Evolutionary conservation across 1,140 invertebrate genomes (phyloP), one percentile per base, ranked within the genome.

Genomic region (Nephila pilipes): DNA sequence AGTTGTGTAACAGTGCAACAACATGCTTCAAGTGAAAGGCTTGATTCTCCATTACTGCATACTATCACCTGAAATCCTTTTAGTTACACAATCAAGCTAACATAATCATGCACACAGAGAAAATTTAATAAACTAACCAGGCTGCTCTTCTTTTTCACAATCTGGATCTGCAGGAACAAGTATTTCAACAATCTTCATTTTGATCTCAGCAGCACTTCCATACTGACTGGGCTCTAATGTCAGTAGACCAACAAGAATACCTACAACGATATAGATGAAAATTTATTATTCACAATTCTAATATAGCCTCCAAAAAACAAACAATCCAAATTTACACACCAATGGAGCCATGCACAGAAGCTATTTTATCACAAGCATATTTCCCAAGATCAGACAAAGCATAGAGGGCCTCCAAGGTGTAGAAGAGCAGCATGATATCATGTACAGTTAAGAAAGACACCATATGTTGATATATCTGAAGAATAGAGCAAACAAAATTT

Each of bases 141-240:
- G 29, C 18, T 75, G 25, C 58, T 60, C 58, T 36, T 36, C 14
- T n/a, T 65, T 65, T 32, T 75, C 69, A 36, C 32, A 75, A 32
- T 75, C 69, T 75, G 69, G 69, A 75, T 75, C 69, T 32, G 69
- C 69, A 32, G 93, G 90, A 36, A 94, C 93, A 18, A 94, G 79
- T 20, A 98, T 98, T 95, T 99, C 99, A 75, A 99, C 98, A 29
- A 99, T 98, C 94, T 98, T 97, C 98, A 99, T 99, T 14, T 99
- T 96, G 81, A 99, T 98, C 95, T 99, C 98, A 0, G 98, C 99
- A 94, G 98, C 97, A 0, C 98, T 97, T 0, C 99, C 99, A 95
- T 99, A 99, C 94, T 98, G 98, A 95, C 99, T 98, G 1, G 99
- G 98, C 96, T 98, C 96, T 38, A 96, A 94, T 10, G 96, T 96